Conservation (phyloP, 2,113 vertebrate species). For the Rhinopithecus roxellana region DNA sequence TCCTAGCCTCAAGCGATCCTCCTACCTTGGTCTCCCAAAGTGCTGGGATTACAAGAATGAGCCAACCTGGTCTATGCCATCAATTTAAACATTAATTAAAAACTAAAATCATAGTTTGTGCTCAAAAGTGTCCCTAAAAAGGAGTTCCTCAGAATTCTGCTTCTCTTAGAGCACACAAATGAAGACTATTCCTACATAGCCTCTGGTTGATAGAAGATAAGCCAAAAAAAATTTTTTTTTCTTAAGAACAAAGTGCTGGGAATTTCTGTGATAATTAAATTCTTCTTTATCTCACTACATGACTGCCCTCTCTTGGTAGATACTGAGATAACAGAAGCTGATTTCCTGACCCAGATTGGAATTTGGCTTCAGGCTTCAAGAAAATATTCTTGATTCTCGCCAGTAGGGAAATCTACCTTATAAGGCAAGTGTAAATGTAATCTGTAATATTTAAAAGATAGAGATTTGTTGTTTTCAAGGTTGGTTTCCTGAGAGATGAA, state of each 20-base stretch:
- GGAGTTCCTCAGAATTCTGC: background rate
- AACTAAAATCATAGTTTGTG: background rate
- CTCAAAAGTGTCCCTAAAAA: background rate
- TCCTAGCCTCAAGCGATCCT: too few relatives aligned
- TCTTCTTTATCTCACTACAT: rapidly evolving
- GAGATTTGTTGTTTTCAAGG: background rate
- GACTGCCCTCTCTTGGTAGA: conserved; percentile 81
- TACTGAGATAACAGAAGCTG: background rate
- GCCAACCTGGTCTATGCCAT: too few relatives aligned
- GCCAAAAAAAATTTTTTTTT: background rate
- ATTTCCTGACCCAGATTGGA: rapidly evolving
- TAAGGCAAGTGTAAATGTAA: background rate
- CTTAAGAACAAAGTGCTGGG: background rate
- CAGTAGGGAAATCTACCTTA: background rate
- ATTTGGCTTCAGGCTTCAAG: background rate
- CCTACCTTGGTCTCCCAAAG: too few relatives aligned
- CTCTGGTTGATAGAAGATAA: background rate
- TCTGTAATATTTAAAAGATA: background rate
- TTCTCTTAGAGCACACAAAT: background rate
- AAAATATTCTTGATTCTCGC: conserved; percentile 18
- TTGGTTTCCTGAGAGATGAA: background rate
- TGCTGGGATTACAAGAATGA: too few relatives aligned
- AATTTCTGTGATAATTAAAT: conserved; percentile 1
- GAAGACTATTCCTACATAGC: background rate
- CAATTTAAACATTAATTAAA: conserved; percentile 14